A percentile compares a stretch with the other conserved stretches of the same genome.
Evolutionary conservation across 2,113 vertebrate genomes (phyloP).

Genomic region (Monopterus albus): DNA sequence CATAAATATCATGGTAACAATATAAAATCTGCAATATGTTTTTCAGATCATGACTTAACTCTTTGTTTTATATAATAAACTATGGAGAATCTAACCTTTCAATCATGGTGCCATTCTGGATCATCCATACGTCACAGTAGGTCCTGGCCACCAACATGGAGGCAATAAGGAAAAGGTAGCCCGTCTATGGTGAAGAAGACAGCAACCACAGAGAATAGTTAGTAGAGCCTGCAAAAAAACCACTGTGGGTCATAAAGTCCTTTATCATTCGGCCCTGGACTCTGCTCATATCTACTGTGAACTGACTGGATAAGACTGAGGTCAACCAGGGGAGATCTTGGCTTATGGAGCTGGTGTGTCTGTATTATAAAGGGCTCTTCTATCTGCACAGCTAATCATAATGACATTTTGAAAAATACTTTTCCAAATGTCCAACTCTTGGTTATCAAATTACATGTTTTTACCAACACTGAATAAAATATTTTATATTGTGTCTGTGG

Average conservation of each 20-base stretch:
- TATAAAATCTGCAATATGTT: neutral
- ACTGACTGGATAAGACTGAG: conserved; percentile 22
- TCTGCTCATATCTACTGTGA: conserved; percentile 29
- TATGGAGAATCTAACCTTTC: conserved; percentile 87
- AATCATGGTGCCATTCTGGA: conserved; percentile 98
- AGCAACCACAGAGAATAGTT: neutral
- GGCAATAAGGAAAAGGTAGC: conserved; percentile 93
- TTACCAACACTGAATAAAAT: neutral
- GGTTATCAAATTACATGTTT: neutral
- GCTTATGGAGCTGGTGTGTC: conserved; percentile 15
- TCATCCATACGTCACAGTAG: conserved; percentile 99
- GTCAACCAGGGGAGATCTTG: conserved; percentile 7
- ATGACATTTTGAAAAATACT: neutral
- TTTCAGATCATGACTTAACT: no score
- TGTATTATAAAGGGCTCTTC: conserved; percentile 48
- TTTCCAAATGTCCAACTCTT: neutral
- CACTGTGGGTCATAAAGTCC: neutral
- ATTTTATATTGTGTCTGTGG: no score
- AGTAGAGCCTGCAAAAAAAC: neutral
- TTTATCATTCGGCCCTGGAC: conserved; percentile 23
- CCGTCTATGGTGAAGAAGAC: conserved; percentile 84
- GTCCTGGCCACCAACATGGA: conserved; percentile 93
- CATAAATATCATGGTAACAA: neutral
- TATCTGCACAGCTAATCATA: neutral
- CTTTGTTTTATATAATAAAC: neutral